These are phyloP conservation scores for Pelvicachromis taeniatus DNA, from an alignment of 2,113 vertebrate genomes.

Conservation along the genomic window DNA sequence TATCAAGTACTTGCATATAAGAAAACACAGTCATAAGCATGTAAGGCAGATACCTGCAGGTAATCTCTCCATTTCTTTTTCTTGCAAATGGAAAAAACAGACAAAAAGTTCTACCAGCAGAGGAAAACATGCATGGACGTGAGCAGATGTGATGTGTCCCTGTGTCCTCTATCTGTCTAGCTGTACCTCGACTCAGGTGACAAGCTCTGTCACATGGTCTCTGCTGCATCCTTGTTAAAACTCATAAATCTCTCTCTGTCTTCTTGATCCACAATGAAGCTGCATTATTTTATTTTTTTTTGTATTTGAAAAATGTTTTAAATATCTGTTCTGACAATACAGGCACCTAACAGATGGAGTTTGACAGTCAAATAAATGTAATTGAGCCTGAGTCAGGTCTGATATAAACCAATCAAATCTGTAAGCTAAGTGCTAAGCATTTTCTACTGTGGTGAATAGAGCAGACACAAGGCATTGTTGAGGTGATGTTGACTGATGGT, in stretches of 20 bases:
- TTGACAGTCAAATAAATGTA: background rate
- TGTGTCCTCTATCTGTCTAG: conserved; percentile 23
- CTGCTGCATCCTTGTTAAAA: conserved; percentile 1
- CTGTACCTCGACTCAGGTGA: conserved; percentile 2
- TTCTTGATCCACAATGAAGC: background rate
- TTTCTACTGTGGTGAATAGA: conserved; percentile 9
- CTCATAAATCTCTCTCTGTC: background rate
- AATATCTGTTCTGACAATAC: background rate
- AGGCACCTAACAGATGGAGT: background rate
- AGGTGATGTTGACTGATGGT: conserved; percentile 14
- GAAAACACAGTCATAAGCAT: background rate
- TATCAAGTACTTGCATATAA: background rate
- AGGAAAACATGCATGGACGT: background rate
- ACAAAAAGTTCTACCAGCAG: background rate
- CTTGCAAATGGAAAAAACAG: background rate
- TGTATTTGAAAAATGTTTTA: background rate
- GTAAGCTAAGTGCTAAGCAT: background rate
- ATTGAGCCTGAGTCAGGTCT: background rate
- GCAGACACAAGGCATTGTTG: background rate
- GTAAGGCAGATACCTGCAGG: background rate
- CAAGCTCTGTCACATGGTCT: conserved; percentile 17
- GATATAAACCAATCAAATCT: conserved; percentile 32
- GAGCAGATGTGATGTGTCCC: background rate
- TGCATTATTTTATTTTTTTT: background rate
- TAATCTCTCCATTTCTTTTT: background rate